These are phyloP conservation scores for Habrosyne pyritoides DNA, from an alignment of 2,888 invertebrate genomes.

Conservation along the genomic window DNA sequence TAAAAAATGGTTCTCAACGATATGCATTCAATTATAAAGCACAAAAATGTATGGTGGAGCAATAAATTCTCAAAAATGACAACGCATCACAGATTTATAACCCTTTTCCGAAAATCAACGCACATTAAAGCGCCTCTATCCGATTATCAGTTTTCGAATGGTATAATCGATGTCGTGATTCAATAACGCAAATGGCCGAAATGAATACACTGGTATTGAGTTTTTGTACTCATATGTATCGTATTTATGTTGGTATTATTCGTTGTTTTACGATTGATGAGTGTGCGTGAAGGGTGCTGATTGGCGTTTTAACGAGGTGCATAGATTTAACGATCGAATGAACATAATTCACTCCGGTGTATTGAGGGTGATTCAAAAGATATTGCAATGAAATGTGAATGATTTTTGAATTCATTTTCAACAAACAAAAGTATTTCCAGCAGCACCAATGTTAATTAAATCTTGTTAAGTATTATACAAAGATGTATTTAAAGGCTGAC, in stretches of 20 bases:
- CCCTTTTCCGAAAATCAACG: slow-evolving; percentile 59
- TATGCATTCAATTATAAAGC: neutral
- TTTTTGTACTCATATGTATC: slow-evolving; percentile 39
- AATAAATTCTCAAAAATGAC: slow-evolving; percentile 62
- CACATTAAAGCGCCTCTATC: slow-evolving; percentile 60
- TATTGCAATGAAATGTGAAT: neutral
- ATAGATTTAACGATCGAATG: slow-evolving; percentile 55
- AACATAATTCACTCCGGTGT: slow-evolving; percentile 33
- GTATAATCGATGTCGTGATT: slow-evolving; percentile 60
- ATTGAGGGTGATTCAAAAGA: slow-evolving; percentile 25
- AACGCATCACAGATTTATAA: slow-evolving; percentile 62
- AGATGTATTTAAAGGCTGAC: too few species aligned
- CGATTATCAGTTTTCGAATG: slow-evolving; percentile 60
- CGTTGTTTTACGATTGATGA: slow-evolving; percentile 28
- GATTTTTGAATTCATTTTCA: neutral
- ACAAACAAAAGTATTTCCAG: neutral
- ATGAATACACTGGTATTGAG: slow-evolving; percentile 50
- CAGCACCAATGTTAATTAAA: neutral
- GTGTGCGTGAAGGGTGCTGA: slow-evolving; percentile 48
- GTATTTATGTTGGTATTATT: slow-evolving; percentile 26
- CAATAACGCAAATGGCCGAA: slow-evolving; percentile 61
- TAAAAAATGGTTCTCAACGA: neutral
- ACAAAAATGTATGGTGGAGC: slow-evolving; percentile 18
- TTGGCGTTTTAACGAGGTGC: slow-evolving; percentile 60
- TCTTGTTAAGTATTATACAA: too few species aligned